A percentile compares a stretch with the other conserved stretches of the same genome.
Evolutionary conservation across 2,113 vertebrate species (phyloP).

Genomic region (Scortum barcoo): DNA sequence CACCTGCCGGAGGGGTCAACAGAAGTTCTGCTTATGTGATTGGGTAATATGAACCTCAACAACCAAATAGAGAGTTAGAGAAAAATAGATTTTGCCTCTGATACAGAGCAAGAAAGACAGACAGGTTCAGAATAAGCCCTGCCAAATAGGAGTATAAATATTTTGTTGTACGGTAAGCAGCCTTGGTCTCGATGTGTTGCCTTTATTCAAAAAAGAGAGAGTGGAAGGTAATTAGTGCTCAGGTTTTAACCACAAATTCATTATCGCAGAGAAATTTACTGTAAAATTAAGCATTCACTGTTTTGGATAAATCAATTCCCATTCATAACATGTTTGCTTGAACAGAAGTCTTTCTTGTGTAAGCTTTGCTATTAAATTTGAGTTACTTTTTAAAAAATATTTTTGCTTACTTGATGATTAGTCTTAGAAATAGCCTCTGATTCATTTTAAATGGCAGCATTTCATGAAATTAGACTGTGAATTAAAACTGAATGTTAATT

Average conservation of each 20-base stretch:
- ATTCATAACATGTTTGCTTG: background rate
- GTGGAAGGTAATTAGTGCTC: constrained; percentile 2
- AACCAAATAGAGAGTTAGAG: background rate
- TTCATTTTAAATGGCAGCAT: background rate
- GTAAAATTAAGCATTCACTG: background rate
- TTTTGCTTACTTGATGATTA: background rate
- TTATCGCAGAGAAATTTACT: constrained; percentile 11
- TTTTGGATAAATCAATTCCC: background rate
- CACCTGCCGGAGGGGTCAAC: too few relatives aligned
- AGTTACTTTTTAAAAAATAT: background rate
- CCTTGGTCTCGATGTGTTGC: too few relatives aligned
- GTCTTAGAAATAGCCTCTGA: background rate
- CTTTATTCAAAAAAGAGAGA: constrained; percentile 1
- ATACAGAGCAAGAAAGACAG: background rate
- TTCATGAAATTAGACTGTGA: background rate
- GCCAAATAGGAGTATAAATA: too few relatives aligned
- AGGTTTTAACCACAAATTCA: constrained; percentile 26
- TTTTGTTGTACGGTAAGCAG: too few relatives aligned
- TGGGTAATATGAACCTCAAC: background rate
- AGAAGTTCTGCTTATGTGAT: background rate
- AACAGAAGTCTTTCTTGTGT: background rate
- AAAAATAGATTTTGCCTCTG: background rate
- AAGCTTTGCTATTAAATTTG: background rate
- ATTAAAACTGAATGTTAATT: background rate
- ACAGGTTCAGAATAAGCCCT: too few relatives aligned